These are phyloP conservation scores for Danio jaintianensis DNA, from an alignment of 2,797 vertebrate species.

Conservation along the genomic window DNA sequence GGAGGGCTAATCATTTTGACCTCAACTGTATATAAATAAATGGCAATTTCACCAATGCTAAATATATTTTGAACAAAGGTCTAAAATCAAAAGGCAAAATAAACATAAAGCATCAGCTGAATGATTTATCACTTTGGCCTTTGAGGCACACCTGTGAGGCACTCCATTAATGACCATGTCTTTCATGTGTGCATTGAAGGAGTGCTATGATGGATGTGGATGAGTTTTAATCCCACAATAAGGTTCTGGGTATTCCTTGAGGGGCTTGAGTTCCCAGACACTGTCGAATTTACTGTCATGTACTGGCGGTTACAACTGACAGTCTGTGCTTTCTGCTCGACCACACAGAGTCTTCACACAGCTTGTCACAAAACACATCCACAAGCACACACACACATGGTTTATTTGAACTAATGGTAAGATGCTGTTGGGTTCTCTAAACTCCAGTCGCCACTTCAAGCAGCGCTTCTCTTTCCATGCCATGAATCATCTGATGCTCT, in stretches of 20 bases:
- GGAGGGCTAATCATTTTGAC: too few relatives aligned
- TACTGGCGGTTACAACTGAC: conserved; percentile 49
- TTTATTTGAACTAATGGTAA: conserved; percentile 20
- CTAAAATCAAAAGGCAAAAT: neutral
- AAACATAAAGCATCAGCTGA: conserved; percentile 5
- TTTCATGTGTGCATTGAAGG: conserved; percentile 22
- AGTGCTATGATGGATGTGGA: conserved; percentile 29
- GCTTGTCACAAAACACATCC: conserved; percentile 10
- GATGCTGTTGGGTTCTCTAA: neutral
- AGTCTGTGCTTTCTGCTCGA: conserved; percentile 34
- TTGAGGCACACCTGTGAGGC: conserved; percentile 27
- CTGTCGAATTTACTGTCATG: conserved; percentile 40
- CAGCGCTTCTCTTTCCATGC: neutral
- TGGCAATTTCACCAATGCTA: neutral
- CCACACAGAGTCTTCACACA: conserved; percentile 16
- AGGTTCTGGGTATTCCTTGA: conserved; percentile 17
- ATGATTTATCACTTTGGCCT: conserved; percentile 31
- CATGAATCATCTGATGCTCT: conserved; percentile 18
- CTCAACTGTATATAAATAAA: too few relatives aligned
- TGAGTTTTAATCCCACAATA: conserved; percentile 34
- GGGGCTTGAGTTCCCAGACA: conserved; percentile 41
- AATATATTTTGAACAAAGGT: neutral
- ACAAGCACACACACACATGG: neutral
- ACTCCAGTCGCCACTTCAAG: neutral
- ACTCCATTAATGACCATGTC: conserved; percentile 22